Evolutionary conservation across 2,888 invertebrate species (phyloP).

Genomic region (Phrixothrix hirtus): DNA sequence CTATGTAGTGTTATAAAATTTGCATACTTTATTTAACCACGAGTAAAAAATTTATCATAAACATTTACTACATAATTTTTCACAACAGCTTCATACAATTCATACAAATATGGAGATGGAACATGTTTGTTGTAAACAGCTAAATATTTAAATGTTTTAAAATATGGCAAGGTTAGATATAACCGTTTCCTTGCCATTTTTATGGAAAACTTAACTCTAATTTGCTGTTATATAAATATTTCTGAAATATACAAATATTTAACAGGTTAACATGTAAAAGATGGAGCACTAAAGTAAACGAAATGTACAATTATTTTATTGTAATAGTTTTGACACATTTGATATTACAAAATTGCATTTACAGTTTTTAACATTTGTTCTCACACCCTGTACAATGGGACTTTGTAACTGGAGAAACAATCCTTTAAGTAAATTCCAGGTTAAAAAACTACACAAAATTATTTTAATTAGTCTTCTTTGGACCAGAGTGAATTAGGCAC

Average conservation of each 20-base stretch:
- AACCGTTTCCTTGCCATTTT: constrained; percentile 15
- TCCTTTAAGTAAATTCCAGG: constrained; percentile 54
- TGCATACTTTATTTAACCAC: constrained; percentile 27
- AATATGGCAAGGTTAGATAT: too few species aligned
- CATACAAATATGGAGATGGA: constrained; percentile 24
- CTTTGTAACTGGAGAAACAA: constrained; percentile 55
- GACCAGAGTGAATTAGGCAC: constrained; percentile 59
- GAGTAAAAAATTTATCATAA: constrained; percentile 30
- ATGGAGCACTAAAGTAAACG: constrained; percentile 32
- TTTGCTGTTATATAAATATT: constrained; percentile 12
- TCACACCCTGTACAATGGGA: constrained; percentile 55
- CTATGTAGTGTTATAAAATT: constrained; percentile 19
- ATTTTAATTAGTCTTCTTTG: constrained; percentile 57
- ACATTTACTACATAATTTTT: constrained; percentile 27
- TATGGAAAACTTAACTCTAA: constrained; percentile 22
- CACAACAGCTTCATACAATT: constrained; percentile 28
- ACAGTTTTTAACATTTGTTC: constrained; percentile 47
- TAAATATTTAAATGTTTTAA: constrained; percentile 17
- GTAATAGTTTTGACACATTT: constrained; percentile 55
- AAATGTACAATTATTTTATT: constrained; percentile 42
- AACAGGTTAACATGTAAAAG: constrained; percentile 27
- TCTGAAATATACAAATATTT: constrained; percentile 18
- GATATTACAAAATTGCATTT: constrained; percentile 57
- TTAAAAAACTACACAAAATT: constrained; percentile 56
- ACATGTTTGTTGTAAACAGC: constrained; percentile 22